phyloP scores from a whole-genome alignment of 2,113 vertebrate genomes.

The Gulo gulo region DNA sequence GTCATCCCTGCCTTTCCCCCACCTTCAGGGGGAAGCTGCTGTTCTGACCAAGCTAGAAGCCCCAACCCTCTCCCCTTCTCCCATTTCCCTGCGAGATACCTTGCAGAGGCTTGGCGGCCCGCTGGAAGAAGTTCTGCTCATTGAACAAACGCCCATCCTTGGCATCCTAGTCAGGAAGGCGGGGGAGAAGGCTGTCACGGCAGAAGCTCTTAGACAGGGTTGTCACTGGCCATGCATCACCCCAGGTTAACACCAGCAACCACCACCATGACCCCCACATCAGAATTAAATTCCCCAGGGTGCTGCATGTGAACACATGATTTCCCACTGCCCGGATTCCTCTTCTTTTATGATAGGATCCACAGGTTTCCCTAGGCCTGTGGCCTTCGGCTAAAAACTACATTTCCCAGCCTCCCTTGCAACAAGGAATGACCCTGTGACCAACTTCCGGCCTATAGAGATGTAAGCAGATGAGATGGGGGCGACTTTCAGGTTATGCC shows the following conservation, averaged over 20 bases:
- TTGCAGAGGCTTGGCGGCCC: conserved; percentile 83
- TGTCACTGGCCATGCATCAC: background rate
- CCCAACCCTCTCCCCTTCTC: background rate
- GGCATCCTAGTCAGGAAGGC: conserved; percentile 83
- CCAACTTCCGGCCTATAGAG: background rate
- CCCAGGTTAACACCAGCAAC: background rate
- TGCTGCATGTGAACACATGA: background rate
- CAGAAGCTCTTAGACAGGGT: background rate
- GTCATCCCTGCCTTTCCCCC: background rate
- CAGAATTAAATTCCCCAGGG: background rate
- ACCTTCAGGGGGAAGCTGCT: background rate
- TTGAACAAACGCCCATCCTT: conserved; percentile 94
- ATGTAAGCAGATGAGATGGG: background rate
- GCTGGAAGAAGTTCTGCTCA: conserved; percentile 95
- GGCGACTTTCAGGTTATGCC: background rate
- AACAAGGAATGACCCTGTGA: background rate
- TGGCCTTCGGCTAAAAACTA: background rate
- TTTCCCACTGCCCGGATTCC: no score
- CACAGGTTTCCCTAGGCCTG: background rate
- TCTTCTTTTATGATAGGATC: background rate
- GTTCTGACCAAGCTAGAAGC: background rate
- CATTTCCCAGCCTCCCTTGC: background rate
- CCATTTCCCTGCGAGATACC: background rate
- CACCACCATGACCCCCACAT: background rate
- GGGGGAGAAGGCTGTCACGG: background rate